These are phyloP conservation scores for Caracal caracal DNA, from an alignment of 2,113 vertebrate species.

Conservation along the genomic window DNA sequence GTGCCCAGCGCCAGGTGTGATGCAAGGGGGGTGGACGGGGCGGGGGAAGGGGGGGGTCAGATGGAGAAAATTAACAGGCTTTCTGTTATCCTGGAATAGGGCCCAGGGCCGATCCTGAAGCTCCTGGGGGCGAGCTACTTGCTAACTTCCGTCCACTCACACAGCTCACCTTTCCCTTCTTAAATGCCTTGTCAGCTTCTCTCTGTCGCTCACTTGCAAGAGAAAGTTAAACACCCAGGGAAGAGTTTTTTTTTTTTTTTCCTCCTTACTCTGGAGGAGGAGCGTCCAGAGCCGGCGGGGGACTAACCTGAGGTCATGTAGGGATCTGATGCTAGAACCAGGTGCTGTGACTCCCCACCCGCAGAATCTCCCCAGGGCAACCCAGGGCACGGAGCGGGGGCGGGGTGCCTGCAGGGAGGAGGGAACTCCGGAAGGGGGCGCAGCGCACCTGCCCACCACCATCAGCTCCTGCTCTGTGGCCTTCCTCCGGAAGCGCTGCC, in stretches of 20 bases:
- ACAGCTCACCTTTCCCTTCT: neutral
- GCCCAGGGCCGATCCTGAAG: neutral
- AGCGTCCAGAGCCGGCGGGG: neutral
- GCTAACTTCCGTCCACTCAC: neutral
- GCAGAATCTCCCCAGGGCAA: neutral
- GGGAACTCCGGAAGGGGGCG: accelerated
- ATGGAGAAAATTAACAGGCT: too few relatives aligned
- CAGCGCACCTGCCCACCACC: conserved; percentile 94
- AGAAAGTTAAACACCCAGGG: neutral
- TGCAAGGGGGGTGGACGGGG: accelerated
- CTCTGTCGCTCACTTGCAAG: neutral
- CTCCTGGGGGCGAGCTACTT: neutral
- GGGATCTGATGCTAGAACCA: neutral
- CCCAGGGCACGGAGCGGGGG: too few relatives aligned
- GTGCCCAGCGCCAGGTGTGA: neutral
- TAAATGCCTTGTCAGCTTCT: neutral
- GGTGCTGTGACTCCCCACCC: neutral
- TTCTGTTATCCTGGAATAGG: neutral
- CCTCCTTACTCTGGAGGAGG: neutral
- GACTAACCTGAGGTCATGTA: neutral
- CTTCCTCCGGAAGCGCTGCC: conserved; percentile 86
- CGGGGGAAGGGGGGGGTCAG: neutral
- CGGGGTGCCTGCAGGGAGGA: accelerated
- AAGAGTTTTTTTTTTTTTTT: neutral
- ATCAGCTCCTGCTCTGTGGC: conserved; percentile 94